These are phyloP conservation scores for Cyclina sinensis DNA, from an alignment of 1,140 invertebrate species.

Conservation along the genomic window DNA sequence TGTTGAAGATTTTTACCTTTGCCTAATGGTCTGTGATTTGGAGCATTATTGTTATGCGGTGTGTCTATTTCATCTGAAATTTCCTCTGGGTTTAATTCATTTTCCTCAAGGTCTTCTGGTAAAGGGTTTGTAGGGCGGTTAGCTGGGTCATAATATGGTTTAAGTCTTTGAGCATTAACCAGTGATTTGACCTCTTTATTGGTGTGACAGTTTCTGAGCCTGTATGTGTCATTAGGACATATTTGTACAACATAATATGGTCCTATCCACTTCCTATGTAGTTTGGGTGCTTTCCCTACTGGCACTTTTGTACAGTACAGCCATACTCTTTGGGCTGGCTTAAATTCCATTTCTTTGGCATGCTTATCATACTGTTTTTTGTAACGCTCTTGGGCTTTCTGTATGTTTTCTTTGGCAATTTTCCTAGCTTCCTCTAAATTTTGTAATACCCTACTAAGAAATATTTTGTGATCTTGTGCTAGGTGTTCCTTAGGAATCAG, in stretches of 20 bases:
- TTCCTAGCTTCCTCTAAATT: constrained; percentile 37
- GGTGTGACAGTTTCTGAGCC: constrained; percentile 14
- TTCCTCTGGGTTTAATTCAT: no score
- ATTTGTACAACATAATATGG: constrained; percentile 52
- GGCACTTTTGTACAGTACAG: constrained; percentile 1
- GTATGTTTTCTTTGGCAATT: constrained; percentile 57
- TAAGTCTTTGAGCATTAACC: constrained; percentile 62
- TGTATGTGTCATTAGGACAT: constrained; percentile 54
- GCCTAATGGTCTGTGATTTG: no score
- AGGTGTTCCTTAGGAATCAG: no score
- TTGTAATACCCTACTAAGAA: no score
- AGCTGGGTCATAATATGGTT: no score
- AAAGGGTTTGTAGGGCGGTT: constrained; percentile 21
- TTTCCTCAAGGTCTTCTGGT: no score
- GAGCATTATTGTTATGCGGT: no score
- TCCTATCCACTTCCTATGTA: constrained; percentile 61
- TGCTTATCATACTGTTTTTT: constrained; percentile 60
- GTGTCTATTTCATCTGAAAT: no score
- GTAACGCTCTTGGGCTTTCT: constrained; percentile 52
- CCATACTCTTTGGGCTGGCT: constrained; percentile 55
- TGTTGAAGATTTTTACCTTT: no score
- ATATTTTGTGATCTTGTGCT: no score
- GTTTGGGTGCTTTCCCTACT: constrained; percentile 48
- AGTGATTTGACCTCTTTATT: constrained; percentile 48
- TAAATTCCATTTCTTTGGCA: constrained; percentile 49